Percentiles rank a stretch among this genome's conserved stretches.
Evolutionary conservation across 2,797 vertebrate genomes (phyloP).

Genomic region (Cuculus canorus): DNA sequence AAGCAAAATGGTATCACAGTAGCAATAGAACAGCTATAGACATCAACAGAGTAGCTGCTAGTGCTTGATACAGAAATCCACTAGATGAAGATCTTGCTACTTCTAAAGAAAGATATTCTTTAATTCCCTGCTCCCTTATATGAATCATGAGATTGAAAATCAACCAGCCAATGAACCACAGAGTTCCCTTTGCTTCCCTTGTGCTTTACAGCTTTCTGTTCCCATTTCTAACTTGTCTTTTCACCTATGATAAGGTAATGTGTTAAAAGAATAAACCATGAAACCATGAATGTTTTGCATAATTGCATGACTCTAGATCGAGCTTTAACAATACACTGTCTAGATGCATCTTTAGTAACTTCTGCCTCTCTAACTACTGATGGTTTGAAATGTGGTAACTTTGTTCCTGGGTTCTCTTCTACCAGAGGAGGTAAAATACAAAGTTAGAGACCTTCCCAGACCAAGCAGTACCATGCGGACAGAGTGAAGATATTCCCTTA

Average conservation of each 20-base stretch:
- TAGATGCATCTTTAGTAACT: background rate
- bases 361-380: background rate
- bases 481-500: background rate
- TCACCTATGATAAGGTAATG: background rate
- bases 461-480: background rate
- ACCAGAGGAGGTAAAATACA: background rate
- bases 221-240: background rate
- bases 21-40: background rate
- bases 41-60: background rate
- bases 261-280: background rate
- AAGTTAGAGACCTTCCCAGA: background rate
- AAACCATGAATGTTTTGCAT: background rate
- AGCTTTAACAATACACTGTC: slow-evolving; percentile 6
- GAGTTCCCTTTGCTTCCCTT: background rate
- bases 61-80: background rate
- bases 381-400: background rate
- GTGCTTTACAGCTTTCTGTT: background rate
- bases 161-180: background rate
- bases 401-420: background rate
- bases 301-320: slow-evolving; percentile 20
- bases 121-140: background rate
- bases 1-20: background rate
- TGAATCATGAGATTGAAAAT: fast-evolving
- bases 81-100: background rate
- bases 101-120: background rate